Evolutionary conservation across 37 sponge, comb jelly and placozoan species (phyloP), one percentile per base, ranked within the genome.

Genomic region (Cliona cf. orientalis): DNA sequence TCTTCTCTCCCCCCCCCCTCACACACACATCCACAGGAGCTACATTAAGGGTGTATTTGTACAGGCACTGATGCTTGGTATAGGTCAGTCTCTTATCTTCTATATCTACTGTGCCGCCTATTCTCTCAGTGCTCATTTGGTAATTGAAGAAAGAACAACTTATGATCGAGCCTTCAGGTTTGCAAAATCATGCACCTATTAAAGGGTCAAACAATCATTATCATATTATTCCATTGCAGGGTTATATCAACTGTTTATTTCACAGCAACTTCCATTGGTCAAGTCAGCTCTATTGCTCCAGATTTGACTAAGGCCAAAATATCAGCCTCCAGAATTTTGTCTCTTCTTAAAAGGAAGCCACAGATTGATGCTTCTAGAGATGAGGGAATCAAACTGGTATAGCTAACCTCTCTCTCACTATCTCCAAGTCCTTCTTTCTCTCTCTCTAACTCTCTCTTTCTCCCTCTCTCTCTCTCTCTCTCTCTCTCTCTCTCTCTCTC

Each of bases 231-330:
- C n/a, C n/a, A n/a, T n/a, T n/a, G n/a, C 83, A 97, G 97, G 69
- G 92, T 91, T 33, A 94, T 92, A 81, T 64, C 81, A 36, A 95
- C 95, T 31, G 92, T 97, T 12, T 92, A 94, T 32, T 95, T 97
- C 75, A 86, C 92, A 36, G 95, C 97, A 5, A 71, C 94, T 26
- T 85, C 95, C 2, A 35, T 93, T 4, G 97, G 97, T 35, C 79
- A 94, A 53, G 88, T 91, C 2, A 81, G 73, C 53, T 87, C 95
- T 34, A 87, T 92, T 70, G 92, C 91, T 49, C 90, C 90, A 5
- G 95, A 97, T 58, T 59, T 76, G 1, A 65, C 77, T 58, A 97
- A 94, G 74, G 95, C 95, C 5, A 72, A 91, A 42, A 53, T 69
- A 2, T 79, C 93, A 29, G 97, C 97, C 25, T 80, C 78, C n/a